Percentiles rank a stretch among this genome's conserved stretches.
Conservation (phyloP, 2,113 vertebrate genomes). For the Urocitellus parryii region DNA sequence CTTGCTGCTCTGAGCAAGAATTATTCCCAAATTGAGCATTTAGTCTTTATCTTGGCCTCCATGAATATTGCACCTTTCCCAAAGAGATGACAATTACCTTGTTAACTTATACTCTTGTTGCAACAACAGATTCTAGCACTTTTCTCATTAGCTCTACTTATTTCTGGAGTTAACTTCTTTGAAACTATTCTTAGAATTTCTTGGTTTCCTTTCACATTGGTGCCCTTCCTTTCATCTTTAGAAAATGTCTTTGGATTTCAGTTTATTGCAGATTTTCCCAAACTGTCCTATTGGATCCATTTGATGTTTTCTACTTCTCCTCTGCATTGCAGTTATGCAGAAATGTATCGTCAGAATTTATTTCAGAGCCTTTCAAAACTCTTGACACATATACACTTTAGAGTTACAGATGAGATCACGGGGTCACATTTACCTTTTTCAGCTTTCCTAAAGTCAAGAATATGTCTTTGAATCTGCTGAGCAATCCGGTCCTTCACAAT, state of each 20-base stretch:
- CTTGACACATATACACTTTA: neutral
- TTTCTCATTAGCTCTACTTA: constrained; percentile 32
- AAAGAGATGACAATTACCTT: neutral
- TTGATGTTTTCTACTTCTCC: neutral
- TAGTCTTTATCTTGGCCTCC: neutral
- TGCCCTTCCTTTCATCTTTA: neutral
- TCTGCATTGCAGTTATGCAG: neutral
- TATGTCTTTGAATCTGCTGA: constrained; percentile 57
- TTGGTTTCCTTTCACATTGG: neutral
- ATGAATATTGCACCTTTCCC: neutral
- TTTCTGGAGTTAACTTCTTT: constrained; percentile 20
- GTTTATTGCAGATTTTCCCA: neutral
- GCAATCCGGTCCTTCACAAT: constrained; percentile 42
- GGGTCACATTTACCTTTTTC: constrained; percentile 54
- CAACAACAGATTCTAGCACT: constrained; percentile 4
- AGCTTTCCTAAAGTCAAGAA: constrained; percentile 52
- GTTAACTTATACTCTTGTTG: neutral
- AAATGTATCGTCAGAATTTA: constrained; percentile 51
- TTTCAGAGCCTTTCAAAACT: constrained; percentile 23
- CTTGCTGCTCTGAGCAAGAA: neutral
- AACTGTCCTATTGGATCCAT: neutral
- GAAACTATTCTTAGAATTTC: constrained; percentile 26
- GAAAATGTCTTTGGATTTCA: neutral
- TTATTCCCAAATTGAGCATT: neutral
- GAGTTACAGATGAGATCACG: constrained; percentile 50